These are phyloP conservation scores for Zophobas atratus DNA, from an alignment of 1,140 invertebrate species.

Conservation along the genomic window DNA sequence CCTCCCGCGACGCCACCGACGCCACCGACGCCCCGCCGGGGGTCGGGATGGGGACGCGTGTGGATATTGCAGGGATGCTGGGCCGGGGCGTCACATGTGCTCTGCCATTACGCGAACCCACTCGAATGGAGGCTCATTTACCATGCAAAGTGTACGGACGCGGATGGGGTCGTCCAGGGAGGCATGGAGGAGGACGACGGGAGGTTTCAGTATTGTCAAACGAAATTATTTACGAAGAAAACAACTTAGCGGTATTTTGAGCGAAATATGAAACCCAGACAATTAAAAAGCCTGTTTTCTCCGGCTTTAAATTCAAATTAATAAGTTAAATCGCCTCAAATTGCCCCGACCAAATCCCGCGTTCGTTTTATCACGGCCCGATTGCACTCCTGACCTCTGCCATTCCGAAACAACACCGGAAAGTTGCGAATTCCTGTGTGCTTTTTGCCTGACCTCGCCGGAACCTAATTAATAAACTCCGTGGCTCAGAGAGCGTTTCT, in stretches of 20 bases:
- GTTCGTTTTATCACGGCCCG: no score
- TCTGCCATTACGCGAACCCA: constrained; percentile 57
- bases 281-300: no score
- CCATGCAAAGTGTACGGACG: constrained; percentile 49
- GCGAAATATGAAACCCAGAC: no score
- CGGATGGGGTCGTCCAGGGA: not conserved
- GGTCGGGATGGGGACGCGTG: constrained; percentile 52
- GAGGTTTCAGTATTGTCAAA: no score
- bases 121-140: constrained; percentile 56
- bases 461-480: constrained; percentile 18
- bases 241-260: no score
- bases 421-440: not conserved
- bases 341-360: no score
- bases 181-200: no score
- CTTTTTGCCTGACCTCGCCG: not conserved
- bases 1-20: constrained; percentile 14
- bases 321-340: no score
- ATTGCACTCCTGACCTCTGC: no score
- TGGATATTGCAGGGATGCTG: constrained; percentile 53
- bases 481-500: not conserved
- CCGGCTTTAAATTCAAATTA: no score
- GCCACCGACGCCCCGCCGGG: constrained; percentile 9
- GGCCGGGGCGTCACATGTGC: constrained; percentile 61
- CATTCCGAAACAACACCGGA: no score
- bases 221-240: no score